These are phyloP conservation scores for Muscina levida DNA, from an alignment of 2,888 invertebrate genomes.

Conservation along the genomic window DNA sequence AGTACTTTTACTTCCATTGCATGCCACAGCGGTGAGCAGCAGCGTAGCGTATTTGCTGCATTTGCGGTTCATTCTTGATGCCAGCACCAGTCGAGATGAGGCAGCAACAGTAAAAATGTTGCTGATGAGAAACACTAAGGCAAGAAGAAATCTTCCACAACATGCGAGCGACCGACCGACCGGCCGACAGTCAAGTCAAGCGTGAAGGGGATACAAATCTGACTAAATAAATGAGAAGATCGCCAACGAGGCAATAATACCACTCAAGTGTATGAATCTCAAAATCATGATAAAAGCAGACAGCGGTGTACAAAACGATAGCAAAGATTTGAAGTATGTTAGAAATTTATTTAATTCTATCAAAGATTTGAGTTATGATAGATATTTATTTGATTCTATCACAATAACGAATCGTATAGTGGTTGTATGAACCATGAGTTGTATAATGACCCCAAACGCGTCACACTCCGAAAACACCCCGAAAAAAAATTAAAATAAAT, in stretches of 20 bases:
- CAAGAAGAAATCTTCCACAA: slow-evolving; percentile 38
- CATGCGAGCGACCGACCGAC: slow-evolving; percentile 51
- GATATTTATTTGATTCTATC: too few relatives aligned
- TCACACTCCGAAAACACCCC: too few relatives aligned
- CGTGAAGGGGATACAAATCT: slow-evolving; percentile 22
- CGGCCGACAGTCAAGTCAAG: slow-evolving; percentile 1
- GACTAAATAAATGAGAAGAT: slow-evolving; percentile 37
- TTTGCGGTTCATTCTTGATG: slow-evolving; percentile 60
- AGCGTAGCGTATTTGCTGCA: not conserved
- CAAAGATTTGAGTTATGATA: too few relatives aligned
- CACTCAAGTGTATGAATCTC: slow-evolving; percentile 56
- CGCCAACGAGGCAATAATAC: slow-evolving; percentile 45
- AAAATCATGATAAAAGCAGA: slow-evolving; percentile 51
- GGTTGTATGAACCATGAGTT: too few relatives aligned
- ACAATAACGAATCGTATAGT: too few relatives aligned
- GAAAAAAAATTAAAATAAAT: too few relatives aligned
- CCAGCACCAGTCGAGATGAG: not conserved
- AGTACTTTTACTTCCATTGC: slow-evolving; percentile 64
- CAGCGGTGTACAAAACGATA: slow-evolving; percentile 11
- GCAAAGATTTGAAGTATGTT: slow-evolving; percentile 23
- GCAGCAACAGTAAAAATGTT: slow-evolving; percentile 48
- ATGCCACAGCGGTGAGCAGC: slow-evolving; percentile 46
- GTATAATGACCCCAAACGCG: too few relatives aligned
- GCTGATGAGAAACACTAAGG: slow-evolving; percentile 56
- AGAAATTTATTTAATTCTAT: too few relatives aligned